A percentile compares a stretch with the other conserved stretches of the same genome.
These are phyloP conservation scores for Neuroterus valhalla DNA, from an alignment of 1,140 invertebrate genomes.

Conservation along the genomic window DNA sequence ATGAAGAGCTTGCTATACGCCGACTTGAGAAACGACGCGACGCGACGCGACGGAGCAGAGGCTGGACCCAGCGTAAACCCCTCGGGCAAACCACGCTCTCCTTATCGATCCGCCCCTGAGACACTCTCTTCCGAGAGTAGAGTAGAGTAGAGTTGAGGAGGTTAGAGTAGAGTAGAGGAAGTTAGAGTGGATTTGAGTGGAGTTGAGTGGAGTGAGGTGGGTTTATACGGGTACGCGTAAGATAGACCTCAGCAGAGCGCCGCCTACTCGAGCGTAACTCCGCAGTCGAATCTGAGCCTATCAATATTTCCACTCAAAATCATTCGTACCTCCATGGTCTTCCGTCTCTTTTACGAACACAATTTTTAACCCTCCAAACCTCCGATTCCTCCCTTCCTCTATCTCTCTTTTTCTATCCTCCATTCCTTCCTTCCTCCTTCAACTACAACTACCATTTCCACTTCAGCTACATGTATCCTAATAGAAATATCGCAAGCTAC, in stretches of 20 bases:
- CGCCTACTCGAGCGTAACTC: slow-evolving; percentile 74
- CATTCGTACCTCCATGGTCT: slow-evolving; percentile 50
- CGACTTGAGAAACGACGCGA: slow-evolving; percentile 52
- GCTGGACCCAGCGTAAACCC: slow-evolving; percentile 68
- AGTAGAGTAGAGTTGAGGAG: slow-evolving; percentile 53
- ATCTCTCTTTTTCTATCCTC: slow-evolving; percentile 42
- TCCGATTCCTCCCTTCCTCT: background rate
- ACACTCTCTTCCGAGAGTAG: slow-evolving; percentile 56
- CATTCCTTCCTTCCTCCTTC: slow-evolving; percentile 2
- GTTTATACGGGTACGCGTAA: slow-evolving; percentile 54
- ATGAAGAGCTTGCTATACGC: slow-evolving; percentile 44
- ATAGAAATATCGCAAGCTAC: background rate
- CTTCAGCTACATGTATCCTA: background rate
- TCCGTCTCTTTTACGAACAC: slow-evolving; percentile 22
- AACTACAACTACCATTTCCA: slow-evolving; percentile 32
- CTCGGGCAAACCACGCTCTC: slow-evolving; percentile 69
- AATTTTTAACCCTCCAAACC: slow-evolving; percentile 32
- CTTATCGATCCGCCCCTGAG: slow-evolving; percentile 72
- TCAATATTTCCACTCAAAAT: slow-evolving; percentile 73
- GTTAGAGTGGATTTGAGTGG: slow-evolving; percentile 42
- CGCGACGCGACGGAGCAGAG: too few species aligned
- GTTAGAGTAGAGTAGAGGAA: slow-evolving; percentile 49
- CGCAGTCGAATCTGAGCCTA: slow-evolving; percentile 73
- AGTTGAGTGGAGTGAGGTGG: slow-evolving; percentile 48
- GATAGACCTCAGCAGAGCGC: slow-evolving; percentile 64